Conservation (phyloP, 2,113 vertebrate genomes). For the Xerus inauris region DNA sequence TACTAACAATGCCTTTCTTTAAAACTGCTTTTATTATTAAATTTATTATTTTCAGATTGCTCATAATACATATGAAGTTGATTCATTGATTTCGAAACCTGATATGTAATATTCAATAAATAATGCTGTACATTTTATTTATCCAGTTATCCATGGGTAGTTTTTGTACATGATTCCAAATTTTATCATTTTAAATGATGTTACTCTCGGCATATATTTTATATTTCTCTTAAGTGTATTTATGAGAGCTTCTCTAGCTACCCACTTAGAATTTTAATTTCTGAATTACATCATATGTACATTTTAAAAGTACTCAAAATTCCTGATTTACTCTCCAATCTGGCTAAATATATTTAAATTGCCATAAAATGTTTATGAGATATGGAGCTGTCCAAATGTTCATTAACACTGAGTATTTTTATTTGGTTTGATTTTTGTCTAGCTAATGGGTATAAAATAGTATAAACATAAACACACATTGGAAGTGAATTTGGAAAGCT, state of each 20-base stretch:
- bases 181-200: not conserved
- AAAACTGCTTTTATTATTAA: not conserved
- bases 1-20: not conserved
- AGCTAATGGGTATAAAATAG: not conserved
- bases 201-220: not conserved
- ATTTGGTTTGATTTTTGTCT: conserved; percentile 23
- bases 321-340: conserved; percentile 34
- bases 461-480: not conserved
- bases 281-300: not conserved
- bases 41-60: not conserved
- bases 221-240: not conserved
- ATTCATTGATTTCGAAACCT: not conserved
- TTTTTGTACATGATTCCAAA: not conserved
- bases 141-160: not conserved
- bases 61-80: not conserved
- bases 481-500: not conserved
- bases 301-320: conserved; percentile 41
- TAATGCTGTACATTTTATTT: not conserved
- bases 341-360: conserved; percentile 48
- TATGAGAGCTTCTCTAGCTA: not conserved
- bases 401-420: conserved; percentile 29
- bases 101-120: not conserved
- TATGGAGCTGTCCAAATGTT: not conserved
- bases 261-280: conserved; percentile 36
- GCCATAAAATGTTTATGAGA: conserved; percentile 30